These are phyloP conservation scores for Tanytarsus gracilentus DNA, from an alignment of 2,888 invertebrate species.

Conservation along the genomic window DNA sequence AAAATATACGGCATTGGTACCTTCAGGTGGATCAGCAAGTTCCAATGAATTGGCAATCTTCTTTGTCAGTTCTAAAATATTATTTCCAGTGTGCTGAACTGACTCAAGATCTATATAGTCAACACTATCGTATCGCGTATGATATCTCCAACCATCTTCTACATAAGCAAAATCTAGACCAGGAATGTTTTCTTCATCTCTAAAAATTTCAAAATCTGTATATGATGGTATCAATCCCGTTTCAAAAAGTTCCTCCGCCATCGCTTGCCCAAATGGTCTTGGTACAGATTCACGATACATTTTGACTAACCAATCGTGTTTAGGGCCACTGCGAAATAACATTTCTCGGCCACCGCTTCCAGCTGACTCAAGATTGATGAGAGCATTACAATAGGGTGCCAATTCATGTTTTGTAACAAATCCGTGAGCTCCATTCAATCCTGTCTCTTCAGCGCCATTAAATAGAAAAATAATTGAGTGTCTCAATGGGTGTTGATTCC, in stretches of 20 bases:
- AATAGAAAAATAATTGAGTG: slow-evolving; percentile 56
- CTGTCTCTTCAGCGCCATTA: slow-evolving; percentile 60
- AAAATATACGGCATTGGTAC: slow-evolving; percentile 44
- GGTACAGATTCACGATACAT: slow-evolving; percentile 65
- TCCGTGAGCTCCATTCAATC: slow-evolving; percentile 47
- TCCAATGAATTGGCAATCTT: slow-evolving; percentile 47
- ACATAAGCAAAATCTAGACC: slow-evolving; percentile 90
- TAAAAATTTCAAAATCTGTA: slow-evolving; percentile 83
- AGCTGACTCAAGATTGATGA: slow-evolving; percentile 67
- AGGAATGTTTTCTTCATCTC: slow-evolving; percentile 62
- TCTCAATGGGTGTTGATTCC: slow-evolving; percentile 39
- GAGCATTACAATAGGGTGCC: no score
- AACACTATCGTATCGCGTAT: slow-evolving; percentile 76
- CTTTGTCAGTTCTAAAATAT: slow-evolving; percentile 66
- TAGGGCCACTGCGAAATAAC: slow-evolving; percentile 65
- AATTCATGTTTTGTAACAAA: slow-evolving; percentile 54
- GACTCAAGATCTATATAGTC: slow-evolving; percentile 69
- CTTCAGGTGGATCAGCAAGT: slow-evolving; percentile 34
- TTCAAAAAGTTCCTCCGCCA: slow-evolving; percentile 84
- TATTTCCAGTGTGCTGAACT: slow-evolving; percentile 84
- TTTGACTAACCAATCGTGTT: slow-evolving; percentile 51
- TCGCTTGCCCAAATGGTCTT: slow-evolving; percentile 74
- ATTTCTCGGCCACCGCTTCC: slow-evolving; percentile 68
- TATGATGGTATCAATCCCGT: slow-evolving; percentile 82
- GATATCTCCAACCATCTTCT: slow-evolving; percentile 82